Evolutionary conservation across 2,888 invertebrate species (phyloP).

Genomic region (Diabrotica balteata): DNA sequence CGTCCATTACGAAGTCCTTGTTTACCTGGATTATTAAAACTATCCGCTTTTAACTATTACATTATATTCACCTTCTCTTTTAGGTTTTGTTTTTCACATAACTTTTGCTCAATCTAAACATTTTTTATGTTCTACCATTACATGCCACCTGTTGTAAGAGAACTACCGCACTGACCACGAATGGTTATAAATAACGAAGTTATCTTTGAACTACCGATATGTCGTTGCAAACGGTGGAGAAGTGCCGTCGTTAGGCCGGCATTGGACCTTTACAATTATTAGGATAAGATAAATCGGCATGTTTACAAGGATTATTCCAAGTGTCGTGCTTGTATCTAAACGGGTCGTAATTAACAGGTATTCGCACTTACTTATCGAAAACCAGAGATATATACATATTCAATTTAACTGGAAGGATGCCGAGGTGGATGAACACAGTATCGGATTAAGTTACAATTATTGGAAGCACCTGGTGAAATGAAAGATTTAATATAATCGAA

Average conservation of each 20-base stretch:
- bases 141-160: conserved; percentile 16
- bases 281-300: conserved; percentile 49
- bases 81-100: too few relatives aligned
- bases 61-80: too few relatives aligned
- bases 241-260: conserved; percentile 43
- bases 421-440: not conserved
- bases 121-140: conserved; percentile 6
- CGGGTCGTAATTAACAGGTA: conserved; percentile 50
- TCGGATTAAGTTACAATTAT: not conserved
- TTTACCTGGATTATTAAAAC: too few relatives aligned
- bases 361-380: conserved; percentile 46
- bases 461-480: too few relatives aligned
- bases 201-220: conserved; percentile 23
- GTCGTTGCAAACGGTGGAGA: conserved; percentile 28
- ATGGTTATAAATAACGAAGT: conserved; percentile 24
- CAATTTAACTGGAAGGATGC: conserved; percentile 2
- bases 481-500: too few relatives aligned
- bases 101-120: conserved; percentile 16
- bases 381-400: conserved; percentile 13
- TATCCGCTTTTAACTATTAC: too few relatives aligned
- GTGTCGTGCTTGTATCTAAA: conserved; percentile 44
- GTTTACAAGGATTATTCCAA: conserved; percentile 47
- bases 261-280: conserved; percentile 46
- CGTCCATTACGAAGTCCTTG: too few relatives aligned
- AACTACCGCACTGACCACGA: conserved; percentile 6